phyloP scores from a whole-genome alignment of 2,797 vertebrate genomes.

The Chaenodraco wilsoni region DNA sequence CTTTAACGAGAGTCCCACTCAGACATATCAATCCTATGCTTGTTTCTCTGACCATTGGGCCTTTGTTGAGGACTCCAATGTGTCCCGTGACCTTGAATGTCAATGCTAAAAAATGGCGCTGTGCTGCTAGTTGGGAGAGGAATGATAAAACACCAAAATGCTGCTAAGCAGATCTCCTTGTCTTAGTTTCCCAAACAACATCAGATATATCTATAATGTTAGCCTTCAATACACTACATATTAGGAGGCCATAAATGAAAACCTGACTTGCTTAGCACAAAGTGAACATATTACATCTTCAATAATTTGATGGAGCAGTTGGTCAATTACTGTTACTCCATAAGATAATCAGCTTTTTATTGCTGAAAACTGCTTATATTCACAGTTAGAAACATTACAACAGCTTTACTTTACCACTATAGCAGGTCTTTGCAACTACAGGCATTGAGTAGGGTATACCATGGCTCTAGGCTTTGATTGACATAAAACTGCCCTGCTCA shows the following conservation, averaged over 20 bases:
- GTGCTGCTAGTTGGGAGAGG: conserved; percentile 22
- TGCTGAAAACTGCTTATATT: not conserved
- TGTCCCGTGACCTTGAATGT: conserved; percentile 31
- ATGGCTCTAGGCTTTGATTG: not conserved
- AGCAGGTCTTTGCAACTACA: not conserved
- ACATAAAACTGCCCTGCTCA: not conserved
- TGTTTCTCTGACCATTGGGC: conserved; percentile 14
- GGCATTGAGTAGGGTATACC: not conserved
- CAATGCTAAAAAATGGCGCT: conserved; percentile 12
- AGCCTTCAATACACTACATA: conserved; percentile 44
- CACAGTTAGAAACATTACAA: not conserved
- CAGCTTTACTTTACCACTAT: conserved; percentile 6
- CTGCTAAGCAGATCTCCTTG: conserved; percentile 35
- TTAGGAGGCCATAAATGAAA: conserved; percentile 43
- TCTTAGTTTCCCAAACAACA: conserved; percentile 41
- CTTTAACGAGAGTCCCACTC: conserved; percentile 1
- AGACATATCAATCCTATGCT: conserved; percentile 12
- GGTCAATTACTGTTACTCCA: conserved; percentile 52
- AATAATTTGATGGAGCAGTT: conserved; percentile 41
- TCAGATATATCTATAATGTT: conserved; percentile 25
- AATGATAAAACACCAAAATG: conserved; percentile 41
- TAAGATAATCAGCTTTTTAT: conserved; percentile 24
- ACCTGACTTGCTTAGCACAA: conserved; percentile 23
- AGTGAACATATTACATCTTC: conserved; percentile 56
- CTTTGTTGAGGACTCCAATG: conserved; percentile 9